Evolutionary conservation across 2,797 vertebrate species (phyloP).

Genomic region (Pempheris klunzingeri): DNA sequence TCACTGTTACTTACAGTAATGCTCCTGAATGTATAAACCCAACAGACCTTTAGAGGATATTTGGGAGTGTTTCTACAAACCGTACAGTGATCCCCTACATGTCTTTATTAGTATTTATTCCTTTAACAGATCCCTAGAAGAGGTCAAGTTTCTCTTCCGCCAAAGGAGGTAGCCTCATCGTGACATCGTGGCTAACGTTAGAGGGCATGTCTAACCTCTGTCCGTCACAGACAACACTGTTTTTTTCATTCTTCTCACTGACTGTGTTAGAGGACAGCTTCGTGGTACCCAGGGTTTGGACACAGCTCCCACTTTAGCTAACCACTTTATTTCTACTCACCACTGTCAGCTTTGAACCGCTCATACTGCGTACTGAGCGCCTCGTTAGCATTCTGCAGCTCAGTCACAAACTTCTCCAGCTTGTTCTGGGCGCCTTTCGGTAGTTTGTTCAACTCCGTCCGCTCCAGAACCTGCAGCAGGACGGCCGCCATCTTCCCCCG

Average conservation of each 20-base stretch:
- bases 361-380: slow-evolving; percentile 89
- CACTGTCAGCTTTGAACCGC: slow-evolving; percentile 92
- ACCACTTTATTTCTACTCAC: no score
- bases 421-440: slow-evolving; percentile 92
- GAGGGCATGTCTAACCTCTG: neutral
- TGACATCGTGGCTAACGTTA: slow-evolving; percentile 33
- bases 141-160: neutral
- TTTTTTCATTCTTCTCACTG: no score
- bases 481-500: slow-evolving; percentile 90
- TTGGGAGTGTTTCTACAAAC: neutral
- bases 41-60: fast-evolving
- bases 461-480: slow-evolving; percentile 92
- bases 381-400: slow-evolving; percentile 92
- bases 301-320: no score
- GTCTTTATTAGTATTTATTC: no score
- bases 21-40: neutral
- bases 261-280: fast-evolving
- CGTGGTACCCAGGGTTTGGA: no score
- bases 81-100: fast-evolving
- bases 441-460: slow-evolving; percentile 91
- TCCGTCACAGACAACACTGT: neutral
- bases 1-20: neutral
- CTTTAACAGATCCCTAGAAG: no score
- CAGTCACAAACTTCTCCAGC: slow-evolving; percentile 91
- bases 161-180: slow-evolving; percentile 53